Conservation (phyloP, 2,113 vertebrate species). For the Eleginops maclovinus region DNA sequence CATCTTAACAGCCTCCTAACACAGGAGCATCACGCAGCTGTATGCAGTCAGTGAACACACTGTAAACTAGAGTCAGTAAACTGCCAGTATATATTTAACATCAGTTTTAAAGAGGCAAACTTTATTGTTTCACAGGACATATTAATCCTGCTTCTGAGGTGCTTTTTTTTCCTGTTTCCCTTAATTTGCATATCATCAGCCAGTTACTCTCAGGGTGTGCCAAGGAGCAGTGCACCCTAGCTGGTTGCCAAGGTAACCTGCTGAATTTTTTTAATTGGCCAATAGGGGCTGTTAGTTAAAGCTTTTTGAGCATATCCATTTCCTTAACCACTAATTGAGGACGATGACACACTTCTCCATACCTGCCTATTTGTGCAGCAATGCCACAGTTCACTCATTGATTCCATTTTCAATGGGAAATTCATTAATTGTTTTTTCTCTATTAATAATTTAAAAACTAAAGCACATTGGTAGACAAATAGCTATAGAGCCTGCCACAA, state of each 20-base stretch:
- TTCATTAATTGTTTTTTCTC: background rate
- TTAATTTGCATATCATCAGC: conserved; percentile 62
- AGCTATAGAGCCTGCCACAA: conserved; percentile 4
- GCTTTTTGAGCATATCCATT: conserved; percentile 18
- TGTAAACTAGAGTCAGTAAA: background rate
- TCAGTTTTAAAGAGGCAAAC: background rate
- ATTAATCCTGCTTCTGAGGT: conserved; percentile 18
- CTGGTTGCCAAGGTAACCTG: conserved; percentile 68
- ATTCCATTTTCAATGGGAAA: conserved; percentile 5
- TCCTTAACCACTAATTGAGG: conserved; percentile 1
- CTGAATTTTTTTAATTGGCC: conserved; percentile 48
- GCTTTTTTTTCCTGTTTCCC: conserved; percentile 40
- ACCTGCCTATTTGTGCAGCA: conserved; percentile 1
- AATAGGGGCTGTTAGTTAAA: conserved; percentile 21
- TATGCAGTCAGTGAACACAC: conserved; percentile 31
- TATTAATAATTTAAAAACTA: conserved; percentile 12
- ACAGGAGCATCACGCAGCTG: conserved; percentile 19
- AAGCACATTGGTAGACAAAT: too few relatives aligned
- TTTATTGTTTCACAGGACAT: conserved; percentile 14
- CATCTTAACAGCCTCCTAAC: conserved; percentile 44
- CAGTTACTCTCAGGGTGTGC: conserved; percentile 41
- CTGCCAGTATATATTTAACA: background rate
- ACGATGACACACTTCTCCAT: background rate
- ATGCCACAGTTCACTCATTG: conserved; percentile 9
- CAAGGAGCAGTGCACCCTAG: conserved; percentile 52